Percentiles rank a stretch among this genome's conserved stretches.
Evolutionary conservation across 2,113 vertebrate species (phyloP).

Genomic region (Saccopteryx leptura): DNA sequence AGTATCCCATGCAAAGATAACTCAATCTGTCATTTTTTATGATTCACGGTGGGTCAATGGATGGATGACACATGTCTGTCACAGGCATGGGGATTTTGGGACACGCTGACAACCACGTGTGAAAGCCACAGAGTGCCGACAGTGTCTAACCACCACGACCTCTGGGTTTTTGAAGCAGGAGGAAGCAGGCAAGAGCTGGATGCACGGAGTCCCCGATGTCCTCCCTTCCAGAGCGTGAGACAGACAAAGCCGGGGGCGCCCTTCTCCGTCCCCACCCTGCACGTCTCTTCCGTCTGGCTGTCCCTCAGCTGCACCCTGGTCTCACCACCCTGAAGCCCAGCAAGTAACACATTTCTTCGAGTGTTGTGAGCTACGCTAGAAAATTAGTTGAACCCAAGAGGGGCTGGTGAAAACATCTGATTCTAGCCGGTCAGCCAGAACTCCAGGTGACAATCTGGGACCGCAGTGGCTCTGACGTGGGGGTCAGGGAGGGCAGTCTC

Average conservation of each 20-base stretch:
- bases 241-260: too few relatives aligned
- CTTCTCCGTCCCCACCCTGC: neutral
- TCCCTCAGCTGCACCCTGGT: neutral
- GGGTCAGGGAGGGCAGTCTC: neutral
- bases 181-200: too few relatives aligned
- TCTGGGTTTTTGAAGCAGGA: neutral
- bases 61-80: neutral
- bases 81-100: neutral
- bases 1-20: neutral
- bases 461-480: neutral
- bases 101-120: too few relatives aligned
- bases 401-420: neutral
- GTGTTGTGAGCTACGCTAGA: neutral
- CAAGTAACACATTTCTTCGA: fast-evolving
- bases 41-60: neutral
- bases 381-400: neutral
- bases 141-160: neutral
- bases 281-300: neutral
- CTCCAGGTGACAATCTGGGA: fast-evolving
- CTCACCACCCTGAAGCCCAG: fast-evolving
- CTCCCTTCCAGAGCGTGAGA: neutral
- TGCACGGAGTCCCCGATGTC: neutral
- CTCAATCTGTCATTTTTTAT: neutral
- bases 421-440: neutral
- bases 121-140: neutral